Conservation (phyloP, 2,888 invertebrate species). For the Copidosoma aretas region DNA sequence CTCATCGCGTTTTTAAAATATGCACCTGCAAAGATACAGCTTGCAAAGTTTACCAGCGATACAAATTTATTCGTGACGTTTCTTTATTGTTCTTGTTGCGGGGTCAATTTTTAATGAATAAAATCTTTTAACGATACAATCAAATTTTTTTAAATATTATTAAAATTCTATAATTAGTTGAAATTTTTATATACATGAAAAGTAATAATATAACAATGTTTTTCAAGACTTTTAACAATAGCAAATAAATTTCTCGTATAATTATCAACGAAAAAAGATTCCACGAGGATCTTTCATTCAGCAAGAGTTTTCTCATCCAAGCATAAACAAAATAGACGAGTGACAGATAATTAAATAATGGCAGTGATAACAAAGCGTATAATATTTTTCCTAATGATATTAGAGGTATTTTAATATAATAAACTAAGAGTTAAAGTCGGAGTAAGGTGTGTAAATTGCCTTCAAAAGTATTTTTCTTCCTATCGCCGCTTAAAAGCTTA, state of each 20-base stretch:
- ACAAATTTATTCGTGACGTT: neutral
- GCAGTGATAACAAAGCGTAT: conserved; percentile 20
- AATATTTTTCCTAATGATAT: conserved; percentile 32
- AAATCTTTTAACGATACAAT: conserved; percentile 17
- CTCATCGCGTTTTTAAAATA: neutral
- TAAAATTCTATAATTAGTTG: conserved; percentile 27
- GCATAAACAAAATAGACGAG: conserved; percentile 12
- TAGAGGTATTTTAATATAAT: conserved; percentile 23
- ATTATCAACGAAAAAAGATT: conserved; percentile 5
- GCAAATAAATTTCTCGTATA: neutral
- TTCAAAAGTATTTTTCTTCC: conserved; percentile 32
- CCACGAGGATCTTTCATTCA: neutral
- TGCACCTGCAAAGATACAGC: neutral
- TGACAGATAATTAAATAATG: conserved; percentile 9
- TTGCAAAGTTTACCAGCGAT: neutral
- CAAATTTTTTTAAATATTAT: conserved; percentile 20
- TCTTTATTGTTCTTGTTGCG: conserved; percentile 3
- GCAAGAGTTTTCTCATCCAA: neutral
- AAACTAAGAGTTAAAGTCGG: conserved; percentile 17
- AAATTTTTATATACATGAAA: conserved; percentile 15
- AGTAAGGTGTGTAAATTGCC: conserved; percentile 20
- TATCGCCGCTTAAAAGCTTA: conserved; percentile 22
- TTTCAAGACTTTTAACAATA: neutral
- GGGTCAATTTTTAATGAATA: neutral
- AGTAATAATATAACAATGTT: neutral